Base-by-base conservation (phyloP, 2,113 vertebrate genomes). In the Emydura subglobosa region DNA sequence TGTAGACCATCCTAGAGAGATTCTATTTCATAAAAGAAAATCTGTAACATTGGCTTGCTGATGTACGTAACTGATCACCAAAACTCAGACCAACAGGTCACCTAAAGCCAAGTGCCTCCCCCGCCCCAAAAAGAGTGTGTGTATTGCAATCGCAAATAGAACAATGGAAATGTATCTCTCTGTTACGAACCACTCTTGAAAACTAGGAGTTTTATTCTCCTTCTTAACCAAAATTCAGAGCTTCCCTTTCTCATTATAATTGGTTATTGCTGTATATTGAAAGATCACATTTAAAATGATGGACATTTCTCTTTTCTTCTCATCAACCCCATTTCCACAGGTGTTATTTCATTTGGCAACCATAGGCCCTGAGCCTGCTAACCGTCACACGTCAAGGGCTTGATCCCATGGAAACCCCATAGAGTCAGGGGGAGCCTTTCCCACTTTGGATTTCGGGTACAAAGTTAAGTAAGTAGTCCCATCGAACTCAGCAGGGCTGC, bases 31-130 rank as follows among this genome's bases (percentile, higher is more conserved):
- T 59, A 65, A 65, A n/a, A 86, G 54, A 94, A 84, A 95, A 96
- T 86, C 57, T 72, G 85, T 85, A 96, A 92, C 85, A 83, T n/a
- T 82, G 93, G 93, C 81, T 65, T 97, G 72, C 74, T 91, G 86
- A n/a, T n/a, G 29, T 19, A 21, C 0, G 90, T 89, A 96, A 51
- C 74, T 50, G 85, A 92, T 92, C 0, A 0, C 86, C 91, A 85
- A 17, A 47, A 24, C 57, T 78, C 87, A 14, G 76, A 84, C 86
- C 47, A n/a, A 80, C 53, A 89, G 76, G 92, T 93, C 92, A 95
- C 89, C 87, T 88, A 91, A 94, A 96, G 49, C 81, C 87, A 85
- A 88, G 79, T 11, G 39, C 10, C 24, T 47, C 27, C 57, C 24
- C 59, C 76, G 50, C 55, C 24, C 57, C 68, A 54, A 89, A 74